A percentile compares a stretch with the other conserved stretches of the same genome.
Conservation (phyloP, 2,797 vertebrate genomes). For the Sebastes matsubarae region DNA sequence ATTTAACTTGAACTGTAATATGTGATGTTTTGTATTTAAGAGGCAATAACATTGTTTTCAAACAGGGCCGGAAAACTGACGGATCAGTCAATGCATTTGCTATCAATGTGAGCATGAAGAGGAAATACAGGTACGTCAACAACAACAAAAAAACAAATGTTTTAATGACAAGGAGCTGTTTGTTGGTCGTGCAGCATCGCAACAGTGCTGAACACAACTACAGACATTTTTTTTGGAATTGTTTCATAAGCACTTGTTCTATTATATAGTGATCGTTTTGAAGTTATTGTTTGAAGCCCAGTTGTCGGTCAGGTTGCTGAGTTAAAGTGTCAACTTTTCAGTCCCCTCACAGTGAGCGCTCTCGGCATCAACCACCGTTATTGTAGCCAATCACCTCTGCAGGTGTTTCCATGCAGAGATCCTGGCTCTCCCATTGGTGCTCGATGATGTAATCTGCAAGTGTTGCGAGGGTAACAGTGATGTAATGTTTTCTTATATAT, state of each 20-base stretch:
- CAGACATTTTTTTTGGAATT: not conserved
- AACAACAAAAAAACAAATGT: not conserved
- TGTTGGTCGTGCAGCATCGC: not conserved
- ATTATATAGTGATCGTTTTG: not conserved
- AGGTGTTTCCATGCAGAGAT: constrained; percentile 81
- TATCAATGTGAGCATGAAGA: constrained; percentile 93
- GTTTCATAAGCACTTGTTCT: not conserved
- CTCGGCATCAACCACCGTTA: constrained; percentile 57
- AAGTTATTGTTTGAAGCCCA: not conserved
- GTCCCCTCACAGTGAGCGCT: constrained; percentile 36
- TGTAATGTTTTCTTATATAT: constrained; percentile 80
- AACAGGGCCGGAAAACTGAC: constrained; percentile 91
- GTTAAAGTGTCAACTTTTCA: constrained; percentile 46
- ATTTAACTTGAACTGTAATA: not conserved
- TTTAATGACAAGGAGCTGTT: not conserved
- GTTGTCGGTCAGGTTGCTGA: constrained; percentile 10
- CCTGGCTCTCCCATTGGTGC: constrained; percentile 79
- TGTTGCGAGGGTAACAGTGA: constrained; percentile 85
- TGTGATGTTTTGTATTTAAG: not conserved
- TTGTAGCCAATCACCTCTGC: constrained; percentile 81
- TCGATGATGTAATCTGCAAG: constrained; percentile 85
- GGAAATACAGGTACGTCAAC: constrained; percentile 92
- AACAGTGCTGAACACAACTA: not conserved
- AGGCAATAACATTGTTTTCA: constrained; percentile 39
- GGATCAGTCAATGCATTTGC: constrained; percentile 91